Percentiles rank a stretch among this genome's conserved stretches.
These are phyloP conservation scores for Oophaga sylvatica DNA, from an alignment of 2,797 vertebrate genomes.

Conservation along the genomic window DNA sequence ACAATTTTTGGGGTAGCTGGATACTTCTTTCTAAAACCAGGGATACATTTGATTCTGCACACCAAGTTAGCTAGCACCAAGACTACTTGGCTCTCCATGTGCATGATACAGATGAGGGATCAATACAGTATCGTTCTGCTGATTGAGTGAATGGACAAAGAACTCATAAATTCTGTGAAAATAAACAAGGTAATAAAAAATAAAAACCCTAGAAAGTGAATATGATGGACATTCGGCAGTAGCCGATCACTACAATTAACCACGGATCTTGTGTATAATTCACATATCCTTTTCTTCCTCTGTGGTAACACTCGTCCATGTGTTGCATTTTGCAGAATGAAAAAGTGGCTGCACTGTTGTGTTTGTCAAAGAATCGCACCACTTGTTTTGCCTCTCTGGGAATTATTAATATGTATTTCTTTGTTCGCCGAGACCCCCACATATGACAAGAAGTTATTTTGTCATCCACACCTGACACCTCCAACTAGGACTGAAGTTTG, in stretches of 20 bases:
- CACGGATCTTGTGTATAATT: slow-evolving; percentile 32
- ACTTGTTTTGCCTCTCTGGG: slow-evolving; percentile 58
- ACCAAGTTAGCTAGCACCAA: too few relatives aligned
- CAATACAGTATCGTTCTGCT: neutral
- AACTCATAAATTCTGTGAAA: neutral
- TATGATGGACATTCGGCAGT: slow-evolving; percentile 18
- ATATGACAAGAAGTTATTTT: slow-evolving; percentile 57
- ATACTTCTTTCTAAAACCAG: too few relatives aligned
- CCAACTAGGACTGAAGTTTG: slow-evolving; percentile 51
- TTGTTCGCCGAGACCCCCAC: slow-evolving; percentile 43
- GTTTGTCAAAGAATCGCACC: slow-evolving; percentile 55
- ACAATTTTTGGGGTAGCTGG: too few relatives aligned
- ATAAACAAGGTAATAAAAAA: neutral
- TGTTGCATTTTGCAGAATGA: slow-evolving; percentile 34
- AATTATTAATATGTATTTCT: slow-evolving; percentile 55
- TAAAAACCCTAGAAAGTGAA: neutral
- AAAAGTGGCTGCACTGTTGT: slow-evolving; percentile 50
- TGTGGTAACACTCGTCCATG: slow-evolving; percentile 16
- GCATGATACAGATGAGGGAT: too few relatives aligned
- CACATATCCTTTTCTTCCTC: slow-evolving; percentile 24
- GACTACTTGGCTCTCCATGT: too few relatives aligned
- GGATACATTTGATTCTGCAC: too few relatives aligned
- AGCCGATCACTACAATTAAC: slow-evolving; percentile 16
- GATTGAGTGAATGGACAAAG: neutral
- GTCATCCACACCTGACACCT: slow-evolving; percentile 56